Evolutionary conservation across 2,113 vertebrate genomes (phyloP).

Genomic region (Leucoraja erinaceus): DNA sequence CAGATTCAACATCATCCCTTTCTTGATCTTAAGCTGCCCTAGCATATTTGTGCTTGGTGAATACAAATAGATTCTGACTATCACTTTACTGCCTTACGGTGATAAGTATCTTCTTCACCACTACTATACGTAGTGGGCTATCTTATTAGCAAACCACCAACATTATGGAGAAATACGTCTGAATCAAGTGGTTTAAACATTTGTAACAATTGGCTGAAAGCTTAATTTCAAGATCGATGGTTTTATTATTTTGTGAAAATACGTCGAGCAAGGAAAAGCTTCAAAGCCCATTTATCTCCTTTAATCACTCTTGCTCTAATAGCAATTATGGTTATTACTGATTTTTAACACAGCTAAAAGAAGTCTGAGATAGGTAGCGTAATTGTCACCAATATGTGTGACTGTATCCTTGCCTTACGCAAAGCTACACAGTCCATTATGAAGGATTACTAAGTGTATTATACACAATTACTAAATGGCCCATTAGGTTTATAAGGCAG

Average conservation of each 20-base stretch:
- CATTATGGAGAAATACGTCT: neutral
- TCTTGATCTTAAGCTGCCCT: too few species aligned
- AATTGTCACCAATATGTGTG: neutral
- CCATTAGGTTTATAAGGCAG: neutral
- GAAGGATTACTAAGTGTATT: neutral
- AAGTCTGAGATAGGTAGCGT: neutral
- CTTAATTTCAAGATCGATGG: too few species aligned
- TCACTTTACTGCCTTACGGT: too few species aligned
- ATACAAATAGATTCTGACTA: too few species aligned
- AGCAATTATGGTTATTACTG: neutral
- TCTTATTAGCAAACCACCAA: neutral
- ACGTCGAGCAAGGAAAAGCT: neutral
- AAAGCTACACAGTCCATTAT: neutral
- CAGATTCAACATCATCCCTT: too few species aligned
- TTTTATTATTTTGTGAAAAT: neutral
- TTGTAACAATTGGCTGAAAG: neutral
- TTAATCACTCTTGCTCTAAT: neutral
- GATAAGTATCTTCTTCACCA: too few species aligned
- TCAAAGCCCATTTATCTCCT: neutral
- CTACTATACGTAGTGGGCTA: neutral
- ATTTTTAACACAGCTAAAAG: neutral
- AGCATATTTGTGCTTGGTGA: too few species aligned
- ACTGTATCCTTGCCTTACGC: neutral
- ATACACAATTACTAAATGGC: too few species aligned
- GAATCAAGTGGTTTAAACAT: neutral